Base-by-base conservation (phyloP, 2,888 invertebrate genomes). In the Lithophane ornitopus region DNA sequence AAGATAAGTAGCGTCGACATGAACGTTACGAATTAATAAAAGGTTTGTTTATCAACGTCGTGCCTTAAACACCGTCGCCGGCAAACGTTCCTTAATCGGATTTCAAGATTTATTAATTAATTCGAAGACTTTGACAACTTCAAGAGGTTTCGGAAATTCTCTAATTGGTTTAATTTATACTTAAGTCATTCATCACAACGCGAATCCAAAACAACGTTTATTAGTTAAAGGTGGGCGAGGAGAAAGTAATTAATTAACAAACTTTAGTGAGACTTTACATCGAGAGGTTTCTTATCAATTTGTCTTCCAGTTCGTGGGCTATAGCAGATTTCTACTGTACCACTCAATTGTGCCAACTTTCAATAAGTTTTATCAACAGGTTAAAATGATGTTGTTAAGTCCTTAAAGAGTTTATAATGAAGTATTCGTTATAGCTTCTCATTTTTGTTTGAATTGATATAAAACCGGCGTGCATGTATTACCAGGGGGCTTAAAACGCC, bases 131-230 rank as follows among this genome's bases (percentile, higher is more conserved):
- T 93, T 91, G 90, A 91, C 91, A 92, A 89, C 89, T 92, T 90
- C 86, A 90, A 91, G 90, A 86, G 89, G 88, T 90, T 90, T 89
- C 78, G 82, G 80, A 89, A 90, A 91, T 91, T 90, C 83, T 78
- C 80, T 91, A 92, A 92, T 92, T 92, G 92, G 90, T 93, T 94
- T 91, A 92, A 92, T 92, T 94, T 91, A 92, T 93, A 93, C 90
- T 93, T 90, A 89, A 93, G 91, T 91, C 91, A 92, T 93, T 93
- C 91, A 93, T 92, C 91, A 92, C 88, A 91, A 90, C 86, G 84
- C 82, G 86, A 90, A 86, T 89, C 84, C 85, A 83, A 90, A 91
- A 91, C 90, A 92, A 90, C 89, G 90, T 91, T 92, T 91, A 88
- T 85, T 86, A 85, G 84, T 88, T 85, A 80, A 89, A 92, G 90